Conservation (phyloP, 2,113 vertebrate species). For the Pteropus alecto region DNA sequence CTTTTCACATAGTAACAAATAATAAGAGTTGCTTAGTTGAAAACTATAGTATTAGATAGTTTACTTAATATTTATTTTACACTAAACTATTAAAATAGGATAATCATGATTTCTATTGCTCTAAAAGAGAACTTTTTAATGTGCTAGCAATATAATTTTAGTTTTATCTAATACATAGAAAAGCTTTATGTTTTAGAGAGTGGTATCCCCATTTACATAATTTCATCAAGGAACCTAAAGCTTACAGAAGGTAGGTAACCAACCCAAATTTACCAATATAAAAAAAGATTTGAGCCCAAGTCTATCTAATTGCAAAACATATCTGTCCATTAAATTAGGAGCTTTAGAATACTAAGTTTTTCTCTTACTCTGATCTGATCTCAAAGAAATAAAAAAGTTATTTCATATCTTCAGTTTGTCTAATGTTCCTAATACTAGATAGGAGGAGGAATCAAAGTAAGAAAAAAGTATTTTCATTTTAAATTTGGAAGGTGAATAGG, state of each 20-base stretch:
- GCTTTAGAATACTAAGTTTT: background rate
- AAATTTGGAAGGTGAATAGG: background rate
- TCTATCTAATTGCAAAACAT: background rate
- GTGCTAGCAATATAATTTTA: constrained; percentile 16
- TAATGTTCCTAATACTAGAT: background rate
- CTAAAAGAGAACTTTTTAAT: background rate
- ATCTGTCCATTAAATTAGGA: constrained; percentile 25
- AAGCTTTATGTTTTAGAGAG: background rate
- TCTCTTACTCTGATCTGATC: background rate
- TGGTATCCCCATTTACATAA: background rate
- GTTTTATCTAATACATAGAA: background rate
- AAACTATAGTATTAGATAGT: background rate
- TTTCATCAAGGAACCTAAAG: constrained; percentile 9
- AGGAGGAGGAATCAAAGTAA: background rate
- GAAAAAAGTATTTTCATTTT: constrained; percentile 23
- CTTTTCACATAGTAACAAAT: background rate
- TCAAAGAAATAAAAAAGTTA: background rate
- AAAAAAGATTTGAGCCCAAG: background rate
- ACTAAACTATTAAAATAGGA: background rate
- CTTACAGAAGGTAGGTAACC: background rate
- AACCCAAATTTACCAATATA: background rate
- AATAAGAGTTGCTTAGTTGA: background rate
- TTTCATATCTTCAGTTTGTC: constrained; percentile 34
- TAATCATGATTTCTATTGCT: constrained; percentile 30
- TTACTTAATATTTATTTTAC: constrained; percentile 31